These are phyloP conservation scores for Girardinus metallicus DNA, from an alignment of 2,797 vertebrate genomes.

Conservation along the genomic window DNA sequence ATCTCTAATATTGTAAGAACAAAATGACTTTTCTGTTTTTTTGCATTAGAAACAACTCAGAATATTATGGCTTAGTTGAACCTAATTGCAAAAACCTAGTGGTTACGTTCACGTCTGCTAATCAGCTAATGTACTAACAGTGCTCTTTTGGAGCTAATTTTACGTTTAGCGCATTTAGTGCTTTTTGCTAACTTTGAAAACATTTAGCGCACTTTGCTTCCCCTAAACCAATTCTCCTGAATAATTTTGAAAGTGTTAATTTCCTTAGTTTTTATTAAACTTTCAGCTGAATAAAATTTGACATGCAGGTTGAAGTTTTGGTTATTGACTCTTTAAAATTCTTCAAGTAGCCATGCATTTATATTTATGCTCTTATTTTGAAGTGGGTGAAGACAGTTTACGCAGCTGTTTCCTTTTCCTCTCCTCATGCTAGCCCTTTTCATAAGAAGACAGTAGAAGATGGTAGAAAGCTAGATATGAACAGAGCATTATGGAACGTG, in stretches of 20 bases:
- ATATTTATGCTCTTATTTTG: background rate
- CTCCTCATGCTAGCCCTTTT: background rate
- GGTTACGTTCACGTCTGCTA: background rate
- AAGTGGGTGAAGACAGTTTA: background rate
- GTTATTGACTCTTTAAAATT: background rate
- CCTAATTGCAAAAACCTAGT: background rate
- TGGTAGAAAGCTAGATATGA: background rate
- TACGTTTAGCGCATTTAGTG: too few species aligned
- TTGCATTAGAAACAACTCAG: background rate
- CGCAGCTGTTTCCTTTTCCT: background rate
- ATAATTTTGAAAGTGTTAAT: background rate
- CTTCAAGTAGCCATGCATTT: background rate
- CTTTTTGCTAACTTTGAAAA: background rate
- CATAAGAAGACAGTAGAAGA: background rate
- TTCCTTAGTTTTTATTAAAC: background rate
- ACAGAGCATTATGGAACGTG: background rate
- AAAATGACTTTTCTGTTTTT: background rate
- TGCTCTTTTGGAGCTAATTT: too few species aligned
- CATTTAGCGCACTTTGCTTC: background rate
- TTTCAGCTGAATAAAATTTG: background rate
- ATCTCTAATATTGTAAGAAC: background rate
- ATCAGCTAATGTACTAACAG: background rate
- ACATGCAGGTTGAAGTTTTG: background rate
- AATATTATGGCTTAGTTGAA: background rate
- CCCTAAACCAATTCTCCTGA: background rate